Percentiles rank a stretch among this genome's conserved stretches.
These are phyloP conservation scores for Phortica magna DNA, from an alignment of 2,888 invertebrate species.

Conservation along the genomic window DNA sequence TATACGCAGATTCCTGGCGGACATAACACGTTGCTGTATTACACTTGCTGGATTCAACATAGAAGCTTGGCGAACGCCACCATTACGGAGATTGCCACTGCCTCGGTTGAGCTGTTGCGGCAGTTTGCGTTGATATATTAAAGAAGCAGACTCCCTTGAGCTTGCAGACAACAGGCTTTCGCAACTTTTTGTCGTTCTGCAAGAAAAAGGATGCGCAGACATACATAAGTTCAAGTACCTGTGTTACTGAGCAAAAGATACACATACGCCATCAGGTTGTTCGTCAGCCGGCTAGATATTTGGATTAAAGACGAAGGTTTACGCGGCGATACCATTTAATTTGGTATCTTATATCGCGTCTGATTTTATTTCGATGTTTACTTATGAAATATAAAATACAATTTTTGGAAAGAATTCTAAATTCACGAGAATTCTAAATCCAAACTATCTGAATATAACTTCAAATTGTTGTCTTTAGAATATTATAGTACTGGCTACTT, in stretches of 20 bases:
- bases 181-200: conserved; percentile 76
- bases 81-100: conserved; percentile 44
- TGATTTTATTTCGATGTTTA: conserved; percentile 25
- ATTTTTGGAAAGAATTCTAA: not conserved
- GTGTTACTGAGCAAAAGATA: not conserved
- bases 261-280: conserved; percentile 77
- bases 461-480: conserved; percentile 27
- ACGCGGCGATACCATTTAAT: conserved; percentile 69
- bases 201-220: not conserved
- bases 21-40: conserved; percentile 83
- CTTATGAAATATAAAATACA: not conserved
- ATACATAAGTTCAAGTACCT: not conserved
- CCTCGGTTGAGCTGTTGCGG: conserved; percentile 40
- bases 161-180: conserved; percentile 78
- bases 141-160: conserved; percentile 74
- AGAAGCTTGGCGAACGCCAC: conserved; percentile 59
- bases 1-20: conserved; percentile 86
- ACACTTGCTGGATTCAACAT: conserved; percentile 74
- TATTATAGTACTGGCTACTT: conserved; percentile 54
- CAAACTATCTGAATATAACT: conserved; percentile 49
- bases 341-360: conserved; percentile 27
- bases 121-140: conserved; percentile 69
- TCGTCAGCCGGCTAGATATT: conserved; percentile 72
- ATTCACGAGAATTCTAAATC: conserved; percentile 5
- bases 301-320: conserved; percentile 76